Evolutionary conservation across 2,113 vertebrate species (phyloP), one percentile per base, ranked within the genome.

Genomic region (Dromaius novaehollandiae): DNA sequence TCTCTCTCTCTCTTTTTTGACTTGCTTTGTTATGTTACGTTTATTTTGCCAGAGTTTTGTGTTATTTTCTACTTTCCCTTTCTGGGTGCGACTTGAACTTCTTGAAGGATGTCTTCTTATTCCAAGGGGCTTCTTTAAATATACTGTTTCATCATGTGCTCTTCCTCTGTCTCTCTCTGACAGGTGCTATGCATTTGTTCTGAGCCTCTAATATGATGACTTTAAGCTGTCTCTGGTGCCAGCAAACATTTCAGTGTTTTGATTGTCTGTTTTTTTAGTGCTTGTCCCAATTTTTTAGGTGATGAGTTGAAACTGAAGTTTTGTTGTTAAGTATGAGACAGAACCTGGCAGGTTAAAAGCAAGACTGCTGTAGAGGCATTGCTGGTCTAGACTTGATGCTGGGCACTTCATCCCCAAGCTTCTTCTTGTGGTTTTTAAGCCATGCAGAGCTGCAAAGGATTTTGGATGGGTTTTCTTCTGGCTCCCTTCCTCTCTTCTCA

Each of bases 91-190:
- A 83, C 76, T 91, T 78, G 71, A 91, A 85, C 36, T 21, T 71
- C 89, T 89, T 93, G 71, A 96, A 91, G 78, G 65, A 86, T 94
- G 75, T 70, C 79, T 44, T 58, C 75, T 96, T 44, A 21, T 50
- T 96, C 89, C 82, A 66, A 56, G 64, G 75, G 82, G 55, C 89
- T 95, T 69, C 63, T 86, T 94, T 94, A 95, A 95, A 93, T 95
- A 95, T 77, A 88, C 95, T 90, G 82, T 94, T 95, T 94, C 88
- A 94, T 96, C 88, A 91, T 25, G 88, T 76, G 40, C 40, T 60
- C n/a, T 63, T 64, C 64, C 36, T 89, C 70, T 74, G 89, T 69
- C 64, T 85, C 22, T 55, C 55, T 63, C 65, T 89, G 94, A 65
- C 93, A 95, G 87, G 77, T 82, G 74, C 83, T 86, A 26, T 84